phyloP scores from a whole-genome alignment of 2,888 invertebrate genomes.

The Helleia helle region DNA sequence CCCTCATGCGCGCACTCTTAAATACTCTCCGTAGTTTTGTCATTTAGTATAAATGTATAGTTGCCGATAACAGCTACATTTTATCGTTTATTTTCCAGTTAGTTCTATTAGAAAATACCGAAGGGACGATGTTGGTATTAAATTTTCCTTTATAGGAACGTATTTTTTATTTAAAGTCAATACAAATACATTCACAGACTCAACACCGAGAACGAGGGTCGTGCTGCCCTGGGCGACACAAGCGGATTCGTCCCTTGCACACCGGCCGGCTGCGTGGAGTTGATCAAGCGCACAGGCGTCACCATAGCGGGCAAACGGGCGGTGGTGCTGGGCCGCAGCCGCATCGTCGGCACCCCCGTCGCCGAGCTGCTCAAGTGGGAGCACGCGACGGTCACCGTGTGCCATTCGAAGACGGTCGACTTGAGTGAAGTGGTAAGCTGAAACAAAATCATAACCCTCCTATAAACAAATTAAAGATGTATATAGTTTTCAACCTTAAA shows the following conservation, averaged over 20 bases:
- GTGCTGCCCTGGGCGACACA: conserved; percentile 91
- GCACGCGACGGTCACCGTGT: conserved; percentile 96
- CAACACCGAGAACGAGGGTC: conserved; percentile 95
- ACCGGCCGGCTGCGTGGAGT: conserved; percentile 94
- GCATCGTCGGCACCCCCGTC: conserved; percentile 97
- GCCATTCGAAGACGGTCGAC: conserved; percentile 95
- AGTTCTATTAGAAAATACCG: too few species aligned
- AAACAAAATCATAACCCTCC: too few species aligned
- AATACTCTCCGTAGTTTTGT: too few species aligned
- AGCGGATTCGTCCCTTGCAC: conserved; percentile 96
- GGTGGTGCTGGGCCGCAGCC: conserved; percentile 96
- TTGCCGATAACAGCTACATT: background rate
- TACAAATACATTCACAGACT: conserved; percentile 67
- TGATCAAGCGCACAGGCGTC: conserved; percentile 87
- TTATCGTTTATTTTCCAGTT: background rate
- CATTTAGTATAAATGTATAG: too few species aligned
- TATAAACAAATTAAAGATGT: too few species aligned
- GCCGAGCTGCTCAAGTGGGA: conserved; percentile 96
- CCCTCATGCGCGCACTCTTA: too few species aligned
- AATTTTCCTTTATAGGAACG: too few species aligned
- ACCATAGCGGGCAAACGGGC: conserved; percentile 87
- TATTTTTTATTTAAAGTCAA: background rate
- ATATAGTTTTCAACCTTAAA: too few species aligned
- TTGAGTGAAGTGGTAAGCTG: conserved; percentile 81
- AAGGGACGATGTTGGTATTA: too few species aligned